phyloP scores from a whole-genome alignment of 2,113 vertebrate species.

The Fulmarus glacialis region DNA sequence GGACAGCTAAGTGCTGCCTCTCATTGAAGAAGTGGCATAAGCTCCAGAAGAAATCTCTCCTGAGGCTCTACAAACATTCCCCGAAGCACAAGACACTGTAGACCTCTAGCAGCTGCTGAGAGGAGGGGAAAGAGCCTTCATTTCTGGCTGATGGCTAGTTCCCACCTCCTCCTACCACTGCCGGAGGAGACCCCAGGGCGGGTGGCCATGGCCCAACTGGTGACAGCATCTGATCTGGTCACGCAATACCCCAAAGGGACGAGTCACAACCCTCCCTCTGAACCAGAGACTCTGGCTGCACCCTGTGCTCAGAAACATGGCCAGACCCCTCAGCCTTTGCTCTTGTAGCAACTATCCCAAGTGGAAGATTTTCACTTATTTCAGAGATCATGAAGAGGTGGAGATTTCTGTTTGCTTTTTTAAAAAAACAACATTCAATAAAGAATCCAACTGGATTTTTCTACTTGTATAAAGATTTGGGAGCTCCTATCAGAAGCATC shows the following conservation, averaged over 20 bases:
- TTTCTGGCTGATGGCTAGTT: neutral
- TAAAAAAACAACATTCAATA: too few species aligned
- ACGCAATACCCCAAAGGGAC: fast-evolving
- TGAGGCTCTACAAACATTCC: neutral
- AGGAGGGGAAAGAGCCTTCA: neutral
- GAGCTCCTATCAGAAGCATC: neutral
- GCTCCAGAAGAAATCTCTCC: neutral
- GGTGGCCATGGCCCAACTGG: too few species aligned
- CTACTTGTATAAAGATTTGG: neutral
- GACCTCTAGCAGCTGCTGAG: neutral
- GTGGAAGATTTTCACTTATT: neutral
- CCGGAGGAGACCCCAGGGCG: too few species aligned
- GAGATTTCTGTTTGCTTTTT: neutral
- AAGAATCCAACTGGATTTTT: neutral
- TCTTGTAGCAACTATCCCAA: neutral
- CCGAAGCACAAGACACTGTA: neutral
- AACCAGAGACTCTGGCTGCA: neutral
- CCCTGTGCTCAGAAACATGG: neutral
- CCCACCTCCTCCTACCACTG: neutral
- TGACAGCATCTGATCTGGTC: neutral
- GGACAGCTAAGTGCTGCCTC: neutral
- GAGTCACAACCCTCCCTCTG: neutral
- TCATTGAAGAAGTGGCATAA: fast-evolving
- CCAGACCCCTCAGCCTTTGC: neutral
- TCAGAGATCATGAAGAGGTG: neutral